Evolutionary conservation across 1,140 invertebrate species (phyloP), one percentile per base, ranked within the genome.

Genomic region (Euwallacea similis): DNA sequence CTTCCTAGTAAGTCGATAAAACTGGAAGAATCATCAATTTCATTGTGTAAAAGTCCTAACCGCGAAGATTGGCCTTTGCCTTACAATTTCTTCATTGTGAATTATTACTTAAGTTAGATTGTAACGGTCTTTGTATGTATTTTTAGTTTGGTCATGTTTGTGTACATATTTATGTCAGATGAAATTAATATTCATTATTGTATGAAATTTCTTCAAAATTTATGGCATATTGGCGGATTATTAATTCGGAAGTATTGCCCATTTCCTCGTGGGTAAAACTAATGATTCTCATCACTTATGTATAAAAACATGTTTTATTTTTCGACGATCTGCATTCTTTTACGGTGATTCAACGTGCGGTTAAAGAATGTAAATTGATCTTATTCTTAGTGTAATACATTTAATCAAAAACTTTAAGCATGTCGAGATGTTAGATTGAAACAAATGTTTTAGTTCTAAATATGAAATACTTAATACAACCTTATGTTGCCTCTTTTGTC

Each of bases 341-440:
- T 9, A 53, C 21, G 21, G 21, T 54, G 46, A 42, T n/a, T 54
- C 41, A 33, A 10, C 41, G 42, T 69, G n/a, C 41, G 16, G 53
- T 61, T 69, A 54, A 53, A 56, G 50, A 62, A 56, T 62, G 67
- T 69, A 11, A 42, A 42, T 69, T 62, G 42, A 59, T 62, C 47
- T 43, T 69, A 54, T 69, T 61, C 62, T 69, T 69, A 69, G 59
- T 61, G 59, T 69, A 62, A 69, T 69, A 62, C 58, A 54, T 69
- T 69, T 69, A 69, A 69, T 69, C 59, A 69, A 69, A 69, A 62
- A 33, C 21, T 33, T 33, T 33, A 62, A 69, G 47, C 44, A 62
- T 69, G 67, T 69, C 59, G 55, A 69, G 41, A 69, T 60, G 42
- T 62, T 69, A 62, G 59, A 59, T 47, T 59, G 56, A 65, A 59